phyloP scores from a whole-genome alignment of 2,888 invertebrate genomes.

The Atethmia centrago region DNA sequence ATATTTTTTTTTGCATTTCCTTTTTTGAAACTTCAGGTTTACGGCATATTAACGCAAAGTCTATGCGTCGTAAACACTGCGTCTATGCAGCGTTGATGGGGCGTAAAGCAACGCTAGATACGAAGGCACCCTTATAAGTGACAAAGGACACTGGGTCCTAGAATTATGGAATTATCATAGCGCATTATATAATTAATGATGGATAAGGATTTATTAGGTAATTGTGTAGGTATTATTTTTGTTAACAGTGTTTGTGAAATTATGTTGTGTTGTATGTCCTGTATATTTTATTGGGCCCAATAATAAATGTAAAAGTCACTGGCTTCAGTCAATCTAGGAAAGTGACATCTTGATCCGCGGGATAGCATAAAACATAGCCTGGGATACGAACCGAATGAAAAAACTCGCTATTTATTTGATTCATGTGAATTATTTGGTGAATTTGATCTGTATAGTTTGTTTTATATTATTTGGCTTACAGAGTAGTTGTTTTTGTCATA shows the following conservation, averaged over 20 bases:
- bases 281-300: conserved; percentile 15
- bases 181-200: too few relatives aligned
- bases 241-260: too few relatives aligned
- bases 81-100: not conserved
- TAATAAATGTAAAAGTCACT: conserved; percentile 19
- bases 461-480: not conserved
- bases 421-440: not conserved
- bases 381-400: conserved; percentile 1
- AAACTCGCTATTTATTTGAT: conserved; percentile 3
- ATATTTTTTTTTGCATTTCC: too few relatives aligned
- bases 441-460: not conserved
- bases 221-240: too few relatives aligned
- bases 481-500: not conserved
- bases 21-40: not conserved
- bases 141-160: too few relatives aligned
- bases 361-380: not conserved
- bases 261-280: too few relatives aligned
- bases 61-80: not conserved
- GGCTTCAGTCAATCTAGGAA: conserved; percentile 11
- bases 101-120: not conserved
- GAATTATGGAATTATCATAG: too few relatives aligned
- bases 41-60: too few relatives aligned
- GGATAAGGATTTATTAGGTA: too few relatives aligned
- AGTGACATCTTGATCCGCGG: conserved; percentile 10
- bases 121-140: not conserved